Conservation (phyloP, 2,888 invertebrate genomes). For the Hetaerina titia region DNA sequence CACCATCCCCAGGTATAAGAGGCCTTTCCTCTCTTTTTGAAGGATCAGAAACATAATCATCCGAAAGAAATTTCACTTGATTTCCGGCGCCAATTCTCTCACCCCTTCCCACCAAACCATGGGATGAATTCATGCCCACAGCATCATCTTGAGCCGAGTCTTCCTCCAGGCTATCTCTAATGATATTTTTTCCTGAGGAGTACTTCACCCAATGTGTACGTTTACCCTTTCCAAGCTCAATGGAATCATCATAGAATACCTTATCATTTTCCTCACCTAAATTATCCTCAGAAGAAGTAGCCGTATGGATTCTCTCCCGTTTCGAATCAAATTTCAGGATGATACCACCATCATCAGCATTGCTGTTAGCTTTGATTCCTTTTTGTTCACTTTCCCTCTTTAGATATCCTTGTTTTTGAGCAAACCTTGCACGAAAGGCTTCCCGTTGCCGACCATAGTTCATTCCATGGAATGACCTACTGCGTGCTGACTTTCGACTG, state of each 20-base stretch:
- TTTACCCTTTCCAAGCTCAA: background rate
- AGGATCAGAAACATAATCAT: background rate
- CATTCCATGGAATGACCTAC: constrained; percentile 50
- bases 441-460: constrained; percentile 10
- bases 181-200: background rate
- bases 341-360: background rate
- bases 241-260: background rate
- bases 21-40: background rate
- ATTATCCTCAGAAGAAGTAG: background rate
- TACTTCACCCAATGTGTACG: constrained; percentile 30
- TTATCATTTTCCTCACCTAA: constrained; percentile 5
- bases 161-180: background rate
- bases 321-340: background rate
- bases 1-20: background rate
- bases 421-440: background rate
- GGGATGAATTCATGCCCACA: background rate
- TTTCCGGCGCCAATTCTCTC: background rate
- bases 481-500: constrained; percentile 6
- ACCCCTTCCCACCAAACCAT: background rate
- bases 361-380: background rate
- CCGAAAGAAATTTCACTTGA: background rate
- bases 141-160: background rate
- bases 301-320: background rate
- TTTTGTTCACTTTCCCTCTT: background rate
- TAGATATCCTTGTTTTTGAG: background rate